phyloP scores from a whole-genome alignment of 2,888 invertebrate species.

The Tridacna gigas region DNA sequence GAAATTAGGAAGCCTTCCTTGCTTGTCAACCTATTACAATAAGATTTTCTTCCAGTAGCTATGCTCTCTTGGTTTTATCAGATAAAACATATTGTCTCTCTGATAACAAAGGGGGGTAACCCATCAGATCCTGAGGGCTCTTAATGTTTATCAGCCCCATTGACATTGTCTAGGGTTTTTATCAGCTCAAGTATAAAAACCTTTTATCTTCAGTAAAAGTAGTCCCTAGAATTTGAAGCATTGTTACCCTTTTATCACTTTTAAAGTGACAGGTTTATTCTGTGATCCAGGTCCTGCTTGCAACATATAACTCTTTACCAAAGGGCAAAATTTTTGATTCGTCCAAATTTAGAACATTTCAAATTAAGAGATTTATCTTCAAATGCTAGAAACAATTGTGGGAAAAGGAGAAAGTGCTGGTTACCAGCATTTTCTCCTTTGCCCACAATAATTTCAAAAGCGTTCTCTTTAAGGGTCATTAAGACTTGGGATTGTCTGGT shows the following conservation, averaged over 20 bases:
- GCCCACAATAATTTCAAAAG: not conserved
- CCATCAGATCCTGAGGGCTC: constrained; percentile 45
- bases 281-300: too few relatives aligned
- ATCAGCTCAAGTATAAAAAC: constrained; percentile 30
- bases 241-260: constrained; percentile 45
- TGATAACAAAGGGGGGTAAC: constrained; percentile 55
- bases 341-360: not conserved
- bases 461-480: not conserved
- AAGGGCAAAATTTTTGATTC: too few relatives aligned
- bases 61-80: constrained; percentile 31
- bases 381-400: not conserved
- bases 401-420: not conserved
- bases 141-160: constrained; percentile 47
- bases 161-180: constrained; percentile 52
- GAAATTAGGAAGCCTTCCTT: too few relatives aligned
- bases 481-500: too few relatives aligned
- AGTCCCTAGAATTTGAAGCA: constrained; percentile 40
- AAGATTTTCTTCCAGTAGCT: constrained; percentile 33
- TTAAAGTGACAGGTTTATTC: not conserved
- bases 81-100: constrained; percentile 41
- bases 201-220: constrained; percentile 50
- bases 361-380: not conserved
- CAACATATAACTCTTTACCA: too few relatives aligned
- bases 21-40: not conserved
- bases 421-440: too few relatives aligned